A percentile compares a stretch with the other conserved stretches of the same genome.
Evolutionary conservation across 1,140 invertebrate species (phyloP).

Genomic region (Achroia grisella): DNA sequence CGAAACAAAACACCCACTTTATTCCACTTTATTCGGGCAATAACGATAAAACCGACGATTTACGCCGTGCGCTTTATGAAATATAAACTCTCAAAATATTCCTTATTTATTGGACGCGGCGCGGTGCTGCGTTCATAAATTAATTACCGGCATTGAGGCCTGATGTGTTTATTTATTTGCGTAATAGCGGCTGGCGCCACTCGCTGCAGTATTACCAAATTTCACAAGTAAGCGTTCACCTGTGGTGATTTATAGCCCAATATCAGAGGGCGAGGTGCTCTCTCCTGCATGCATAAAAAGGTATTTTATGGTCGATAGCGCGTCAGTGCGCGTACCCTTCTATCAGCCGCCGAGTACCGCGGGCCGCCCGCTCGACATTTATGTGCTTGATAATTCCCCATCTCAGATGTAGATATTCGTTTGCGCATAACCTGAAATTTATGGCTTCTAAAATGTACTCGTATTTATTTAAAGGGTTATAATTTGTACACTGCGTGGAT

Average conservation of each 20-base stretch:
- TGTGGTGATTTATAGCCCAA: slow-evolving; percentile 12
- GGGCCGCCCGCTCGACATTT: background rate
- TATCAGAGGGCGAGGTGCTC: slow-evolving; percentile 8
- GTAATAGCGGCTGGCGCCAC: background rate
- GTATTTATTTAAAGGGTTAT: too few species aligned
- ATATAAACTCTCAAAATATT: slow-evolving; percentile 12
- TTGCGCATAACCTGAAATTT: too few species aligned
- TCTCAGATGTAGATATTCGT: too few species aligned
- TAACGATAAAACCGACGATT: slow-evolving; percentile 6
- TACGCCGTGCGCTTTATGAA: slow-evolving; percentile 2
- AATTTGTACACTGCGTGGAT: too few species aligned
- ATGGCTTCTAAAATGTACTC: too few species aligned
- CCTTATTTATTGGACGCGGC: slow-evolving; percentile 5
- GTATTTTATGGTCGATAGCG: slow-evolving; percentile 12
- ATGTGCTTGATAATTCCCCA: too few species aligned
- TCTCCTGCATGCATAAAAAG: slow-evolving; percentile 14
- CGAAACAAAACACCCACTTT: too few species aligned
- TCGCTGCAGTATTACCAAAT: slow-evolving; percentile 8
- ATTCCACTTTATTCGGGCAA: too few species aligned
- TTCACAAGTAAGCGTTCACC: slow-evolving; percentile 11
- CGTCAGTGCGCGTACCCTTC: background rate
- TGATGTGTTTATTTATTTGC: background rate
- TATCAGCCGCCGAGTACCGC: background rate
- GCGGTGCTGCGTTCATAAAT: slow-evolving; percentile 10
- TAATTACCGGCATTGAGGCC: slow-evolving; percentile 1